Conservation (phyloP, 2,113 vertebrate genomes). For the Notarius quadriscutis region DNA sequence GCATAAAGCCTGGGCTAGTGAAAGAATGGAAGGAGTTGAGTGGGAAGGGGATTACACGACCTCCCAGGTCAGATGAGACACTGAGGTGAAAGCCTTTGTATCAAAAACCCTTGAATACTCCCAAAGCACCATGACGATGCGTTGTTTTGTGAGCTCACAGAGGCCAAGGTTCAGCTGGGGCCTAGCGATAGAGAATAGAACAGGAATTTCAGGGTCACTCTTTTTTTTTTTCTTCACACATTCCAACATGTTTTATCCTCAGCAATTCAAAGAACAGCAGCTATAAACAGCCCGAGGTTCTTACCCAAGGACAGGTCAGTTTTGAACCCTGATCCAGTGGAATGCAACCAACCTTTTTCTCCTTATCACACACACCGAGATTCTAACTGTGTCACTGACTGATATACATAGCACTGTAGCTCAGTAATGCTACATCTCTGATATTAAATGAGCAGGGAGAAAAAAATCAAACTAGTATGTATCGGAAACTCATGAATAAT, state of each 20-base stretch:
- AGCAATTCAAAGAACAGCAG: slow-evolving; percentile 58
- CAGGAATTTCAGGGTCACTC: slow-evolving; percentile 70
- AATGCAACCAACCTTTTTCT: slow-evolving; percentile 23
- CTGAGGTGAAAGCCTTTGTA: slow-evolving; percentile 34
- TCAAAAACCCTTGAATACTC: slow-evolving; percentile 50
- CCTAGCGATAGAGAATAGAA: slow-evolving; percentile 61
- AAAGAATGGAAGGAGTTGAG: not conserved
- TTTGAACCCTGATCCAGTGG: slow-evolving; percentile 25
- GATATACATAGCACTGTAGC: not conserved
- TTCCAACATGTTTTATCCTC: slow-evolving; percentile 64
- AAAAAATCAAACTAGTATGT: not conserved
- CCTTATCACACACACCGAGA: slow-evolving; percentile 8
- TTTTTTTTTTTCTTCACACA: slow-evolving; percentile 56
- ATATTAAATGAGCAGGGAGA: not conserved
- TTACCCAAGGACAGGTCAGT: slow-evolving; percentile 47
- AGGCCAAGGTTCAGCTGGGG: slow-evolving; percentile 59
- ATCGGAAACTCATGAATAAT: not conserved
- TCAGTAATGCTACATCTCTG: not conserved
- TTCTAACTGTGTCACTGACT: not conserved
- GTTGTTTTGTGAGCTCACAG: slow-evolving; percentile 42
- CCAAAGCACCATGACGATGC: slow-evolving; percentile 63
- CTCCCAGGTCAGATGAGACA: slow-evolving; percentile 38
- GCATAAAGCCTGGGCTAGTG: slow-evolving; percentile 24
- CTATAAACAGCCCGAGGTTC: slow-evolving; percentile 59
- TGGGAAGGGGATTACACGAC: slow-evolving; percentile 11